These are phyloP conservation scores for Buathra laborator DNA, from an alignment of 2,888 invertebrate species.

Conservation along the genomic window DNA sequence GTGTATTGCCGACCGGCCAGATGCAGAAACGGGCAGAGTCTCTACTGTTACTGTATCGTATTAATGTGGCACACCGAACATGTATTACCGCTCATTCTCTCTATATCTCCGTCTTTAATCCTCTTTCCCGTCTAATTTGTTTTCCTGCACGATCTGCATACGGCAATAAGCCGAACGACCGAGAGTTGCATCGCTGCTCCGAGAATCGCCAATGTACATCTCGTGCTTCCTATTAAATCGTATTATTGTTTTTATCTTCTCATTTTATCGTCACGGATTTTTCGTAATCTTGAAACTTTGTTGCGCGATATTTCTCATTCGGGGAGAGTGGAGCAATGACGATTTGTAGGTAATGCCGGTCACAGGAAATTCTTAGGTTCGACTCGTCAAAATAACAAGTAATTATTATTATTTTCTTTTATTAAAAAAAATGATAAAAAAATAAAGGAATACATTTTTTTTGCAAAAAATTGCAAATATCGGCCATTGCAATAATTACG, in stretches of 20 bases:
- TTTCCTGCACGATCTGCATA: background rate
- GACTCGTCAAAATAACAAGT: no score
- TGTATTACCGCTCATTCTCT: constrained; percentile 11
- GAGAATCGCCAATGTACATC: background rate
- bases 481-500: no score
- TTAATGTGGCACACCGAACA: background rate
- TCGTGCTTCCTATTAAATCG: background rate
- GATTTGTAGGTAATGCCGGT: no score
- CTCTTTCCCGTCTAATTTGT: constrained; percentile 26
- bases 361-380: no score
- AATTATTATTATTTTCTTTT: no score
- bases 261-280: background rate
- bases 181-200: background rate
- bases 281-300: background rate
- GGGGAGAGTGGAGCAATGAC: no score
- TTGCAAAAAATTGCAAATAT: no score
- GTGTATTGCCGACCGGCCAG: background rate
- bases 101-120: constrained; percentile 27
- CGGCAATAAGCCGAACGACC: constrained; percentile 9
- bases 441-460: no score
- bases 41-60: background rate
- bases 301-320: no score
- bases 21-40: constrained; percentile 13
- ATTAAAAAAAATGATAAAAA: no score
- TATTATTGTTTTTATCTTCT: background rate